phyloP scores from a whole-genome alignment of 2,888 invertebrate species.

The Carpatolechia fugitivella region DNA sequence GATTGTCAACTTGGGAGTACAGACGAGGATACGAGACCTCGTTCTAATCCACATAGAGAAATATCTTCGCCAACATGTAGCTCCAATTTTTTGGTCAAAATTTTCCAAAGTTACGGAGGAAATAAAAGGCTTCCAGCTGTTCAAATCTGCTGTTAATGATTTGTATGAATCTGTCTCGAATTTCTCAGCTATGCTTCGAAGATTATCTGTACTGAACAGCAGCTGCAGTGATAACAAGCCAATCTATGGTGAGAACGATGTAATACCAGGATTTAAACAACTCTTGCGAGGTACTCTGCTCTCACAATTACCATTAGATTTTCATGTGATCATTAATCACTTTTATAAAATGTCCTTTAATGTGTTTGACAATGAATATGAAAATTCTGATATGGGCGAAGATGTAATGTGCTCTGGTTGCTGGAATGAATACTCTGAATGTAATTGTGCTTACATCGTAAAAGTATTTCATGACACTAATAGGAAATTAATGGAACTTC shows the following conservation, averaged over 20 bases:
- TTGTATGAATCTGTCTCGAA: slow-evolving; percentile 78
- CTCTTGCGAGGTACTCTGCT: slow-evolving; percentile 82
- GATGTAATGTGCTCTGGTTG: slow-evolving; percentile 86
- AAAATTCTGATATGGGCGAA: slow-evolving; percentile 77
- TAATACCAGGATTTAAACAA: slow-evolving; percentile 81
- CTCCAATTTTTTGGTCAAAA: slow-evolving; percentile 83
- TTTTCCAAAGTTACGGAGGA: slow-evolving; percentile 76
- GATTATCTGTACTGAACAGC: slow-evolving; percentile 75
- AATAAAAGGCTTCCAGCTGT: slow-evolving; percentile 81
- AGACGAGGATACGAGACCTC: slow-evolving; percentile 64
- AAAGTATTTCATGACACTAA: slow-evolving; percentile 88
- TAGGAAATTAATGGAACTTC: slow-evolving; percentile 86
- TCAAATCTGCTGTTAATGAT: slow-evolving; percentile 83
- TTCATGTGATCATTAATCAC: slow-evolving; percentile 83
- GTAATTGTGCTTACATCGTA: slow-evolving; percentile 82
- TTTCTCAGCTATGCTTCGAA: slow-evolving; percentile 76
- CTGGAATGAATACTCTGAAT: slow-evolving; percentile 78
- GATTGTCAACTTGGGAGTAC: slow-evolving; percentile 56
- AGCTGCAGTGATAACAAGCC: slow-evolving; percentile 62
- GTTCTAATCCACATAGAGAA: slow-evolving; percentile 75
- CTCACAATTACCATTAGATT: slow-evolving; percentile 84
- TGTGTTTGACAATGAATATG: slow-evolving; percentile 80
- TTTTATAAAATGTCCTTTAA: slow-evolving; percentile 90
- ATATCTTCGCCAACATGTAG: slow-evolving; percentile 79
- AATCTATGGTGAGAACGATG: slow-evolving; percentile 76